Conservation (phyloP, 2,113 vertebrate species). For the Argyrosomus japonicus region DNA sequence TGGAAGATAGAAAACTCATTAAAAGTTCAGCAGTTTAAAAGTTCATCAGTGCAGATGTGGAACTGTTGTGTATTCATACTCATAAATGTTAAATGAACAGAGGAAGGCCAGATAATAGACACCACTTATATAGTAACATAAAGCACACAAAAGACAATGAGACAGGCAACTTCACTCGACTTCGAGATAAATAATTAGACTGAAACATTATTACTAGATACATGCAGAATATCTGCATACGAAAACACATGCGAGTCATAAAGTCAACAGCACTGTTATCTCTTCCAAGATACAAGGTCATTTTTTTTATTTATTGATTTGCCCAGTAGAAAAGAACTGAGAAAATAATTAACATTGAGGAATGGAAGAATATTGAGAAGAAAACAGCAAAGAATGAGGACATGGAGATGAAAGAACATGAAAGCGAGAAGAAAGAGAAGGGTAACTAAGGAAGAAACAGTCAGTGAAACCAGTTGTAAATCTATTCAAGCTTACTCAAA, state of each 20-base stretch:
- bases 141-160: not conserved
- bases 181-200: not conserved
- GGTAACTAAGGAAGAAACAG: not conserved
- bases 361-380: not conserved
- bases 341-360: not conserved
- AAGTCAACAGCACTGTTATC: not conserved
- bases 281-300: not conserved
- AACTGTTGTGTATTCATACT: not conserved
- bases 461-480: not conserved
- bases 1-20: not conserved
- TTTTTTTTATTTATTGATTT: constrained; percentile 1
- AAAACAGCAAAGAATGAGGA: not conserved
- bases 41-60: not conserved
- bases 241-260: not conserved
- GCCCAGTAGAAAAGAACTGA: not conserved
- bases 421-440: not conserved
- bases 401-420: not conserved
- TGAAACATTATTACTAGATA: not conserved
- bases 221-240: not conserved
- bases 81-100: not conserved
- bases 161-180: not conserved
- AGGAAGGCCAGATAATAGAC: not conserved
- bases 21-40: constrained; percentile 7
- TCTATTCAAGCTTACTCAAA: not conserved
- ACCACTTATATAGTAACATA: not conserved